Evolutionary conservation across 2,797 vertebrate genomes (phyloP), one percentile per base, ranked within the genome.

Genomic region (Tachyglossus aculeatus): DNA sequence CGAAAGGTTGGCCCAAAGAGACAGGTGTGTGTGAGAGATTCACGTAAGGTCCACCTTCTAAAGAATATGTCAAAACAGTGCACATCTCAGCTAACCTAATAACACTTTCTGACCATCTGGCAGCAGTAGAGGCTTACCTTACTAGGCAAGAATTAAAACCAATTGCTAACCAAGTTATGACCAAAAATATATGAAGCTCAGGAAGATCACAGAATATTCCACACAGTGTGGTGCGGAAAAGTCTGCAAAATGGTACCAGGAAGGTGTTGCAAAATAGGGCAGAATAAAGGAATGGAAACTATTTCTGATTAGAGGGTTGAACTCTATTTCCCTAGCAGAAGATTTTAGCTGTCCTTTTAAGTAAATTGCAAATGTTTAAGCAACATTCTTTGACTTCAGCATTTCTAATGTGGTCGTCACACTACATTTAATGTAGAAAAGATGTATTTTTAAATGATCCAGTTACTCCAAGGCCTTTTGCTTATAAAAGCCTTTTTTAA

Each of bases 361-460:
- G 68, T 78, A 74, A 63, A 77, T 76, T 76, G 69, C 65, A 81
- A 81, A 76, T 76, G 60, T 64, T 70, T 77, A 83, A 70, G 78
- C 71, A 74, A 74, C 60, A 62, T 65, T 73, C 45, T 78, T 73
- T 51, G 47, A 67, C 53, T 81, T 60, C 33, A 83, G 82, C 78
- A 80, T 78, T 88, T 83, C 82, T 80, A 86, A 86, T 74, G 81
- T 11, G 57, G 81, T 82, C 81, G 84, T 84, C 86, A 88, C 80
- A 88, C 77, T 65, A 81, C 75, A 84, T 80, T 86, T 84, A 84
- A 84, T 81, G 71, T 67, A 84, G 82, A 88, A 86, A 88, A 83
- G 75, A 83, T 81, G 75, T 84, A 78, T 86, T 88, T 88, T 81
- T 78, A 86, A 88, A 83, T 83, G 84, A 84, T 88, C 81, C 18